Base-by-base conservation (phyloP, 1,140 invertebrate genomes). In the Trichoplusia ni region DNA sequence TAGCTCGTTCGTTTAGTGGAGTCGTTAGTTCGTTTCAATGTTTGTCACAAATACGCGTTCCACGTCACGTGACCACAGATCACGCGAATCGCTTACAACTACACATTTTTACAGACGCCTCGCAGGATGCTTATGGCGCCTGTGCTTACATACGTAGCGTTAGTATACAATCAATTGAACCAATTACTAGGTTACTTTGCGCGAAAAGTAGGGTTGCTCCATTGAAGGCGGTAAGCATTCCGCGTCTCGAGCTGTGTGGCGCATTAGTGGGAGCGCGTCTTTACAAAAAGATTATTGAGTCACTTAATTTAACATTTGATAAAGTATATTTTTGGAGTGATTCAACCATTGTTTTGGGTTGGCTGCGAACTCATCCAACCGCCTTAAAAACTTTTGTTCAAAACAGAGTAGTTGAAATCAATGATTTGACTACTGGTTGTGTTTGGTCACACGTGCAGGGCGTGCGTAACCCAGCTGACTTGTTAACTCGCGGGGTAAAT, bases 71-170 rank as follows among this genome's bases (percentile, higher is more conserved):
- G 16, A 27, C 11, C 7, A 16, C 9, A 23, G 11, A 40, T 1
- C 8, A 14, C 2, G n/a, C 14, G 11, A 11, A 25, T 0, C 6
- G 9, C 4, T 8, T 37, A 3, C 18, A 56, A 27, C 5, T 56
- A 16, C 51, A 56, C 11, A 40, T 40, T 8, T 56, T 56, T 40
- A 25, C 19, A 8, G 51, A 56, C n/a, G 51, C 51, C 0, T 54
- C 51, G 1, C 19, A 25, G 8, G 31, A 25, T n/a, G 51, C 51
- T 4, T 56, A 56, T 9, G 51, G 51, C 2, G 51, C 51, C 2
- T 40, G 51, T 38, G 21, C 19, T 1, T 56, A 56, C 9, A 8
- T 56, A 27, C 11, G 46, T 7, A 49, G 13, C n/a, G 6, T n/a
- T 33, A 11, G 14, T 33, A 27, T 31, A 6, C 35, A 13, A 18